These are phyloP conservation scores for Ormia ochracea DNA, from an alignment of 2,888 invertebrate genomes.

Conservation along the genomic window DNA sequence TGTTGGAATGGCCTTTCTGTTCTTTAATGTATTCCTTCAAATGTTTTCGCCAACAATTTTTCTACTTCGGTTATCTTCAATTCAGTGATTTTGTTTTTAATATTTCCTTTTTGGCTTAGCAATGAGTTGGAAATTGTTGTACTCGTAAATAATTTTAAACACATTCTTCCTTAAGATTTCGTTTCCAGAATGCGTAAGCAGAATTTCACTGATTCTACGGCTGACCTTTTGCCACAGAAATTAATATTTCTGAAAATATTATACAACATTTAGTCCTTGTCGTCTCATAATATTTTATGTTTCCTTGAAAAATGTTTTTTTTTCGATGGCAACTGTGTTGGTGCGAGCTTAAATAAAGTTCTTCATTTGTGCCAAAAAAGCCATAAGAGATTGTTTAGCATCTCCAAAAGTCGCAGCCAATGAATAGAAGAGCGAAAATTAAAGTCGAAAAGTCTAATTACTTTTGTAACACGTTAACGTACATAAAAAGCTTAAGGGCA, in stretches of 20 bases:
- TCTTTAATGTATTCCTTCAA: too few relatives aligned
- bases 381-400: neutral
- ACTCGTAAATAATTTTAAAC: neutral
- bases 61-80: neutral
- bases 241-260: neutral
- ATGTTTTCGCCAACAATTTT: neutral
- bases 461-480: too few relatives aligned
- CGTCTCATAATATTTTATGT: conserved; percentile 34
- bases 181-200: neutral
- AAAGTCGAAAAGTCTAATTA: too few relatives aligned
- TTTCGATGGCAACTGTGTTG: neutral
- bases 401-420: too few relatives aligned
- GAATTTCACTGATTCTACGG: too few relatives aligned
- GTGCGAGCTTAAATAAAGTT: neutral
- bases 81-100: neutral
- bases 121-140: neutral
- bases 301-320: neutral
- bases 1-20: too few relatives aligned
- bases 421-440: too few relatives aligned
- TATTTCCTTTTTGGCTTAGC: neutral
- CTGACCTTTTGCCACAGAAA: conserved; percentile 17
- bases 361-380: conserved; percentile 29
- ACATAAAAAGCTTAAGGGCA: too few relatives aligned
- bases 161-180: neutral
- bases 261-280: neutral